Evolutionary conservation across 2,888 invertebrate genomes (phyloP).

Genomic region (Hypsopygia costalis): DNA sequence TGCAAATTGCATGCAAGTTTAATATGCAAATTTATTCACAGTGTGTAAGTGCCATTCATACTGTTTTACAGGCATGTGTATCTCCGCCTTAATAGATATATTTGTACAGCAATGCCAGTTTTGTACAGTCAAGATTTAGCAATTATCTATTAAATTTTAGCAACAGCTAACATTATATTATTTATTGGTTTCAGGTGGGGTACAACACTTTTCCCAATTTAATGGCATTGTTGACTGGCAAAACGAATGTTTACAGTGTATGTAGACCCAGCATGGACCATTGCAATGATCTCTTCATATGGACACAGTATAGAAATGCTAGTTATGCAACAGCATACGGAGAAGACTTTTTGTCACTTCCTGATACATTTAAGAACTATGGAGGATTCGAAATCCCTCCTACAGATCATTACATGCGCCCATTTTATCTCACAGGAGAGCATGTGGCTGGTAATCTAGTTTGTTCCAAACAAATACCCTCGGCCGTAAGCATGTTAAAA

Average conservation of each 20-base stretch:
- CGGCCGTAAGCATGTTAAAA: slow-evolving; percentile 83
- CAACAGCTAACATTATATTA: slow-evolving; percentile 1
- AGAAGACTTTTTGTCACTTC: slow-evolving; percentile 84
- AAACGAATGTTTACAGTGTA: slow-evolving; percentile 73
- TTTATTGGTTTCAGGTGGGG: slow-evolving; percentile 6
- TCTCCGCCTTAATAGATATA: too few species aligned
- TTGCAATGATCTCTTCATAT: slow-evolving; percentile 87
- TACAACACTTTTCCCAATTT: slow-evolving; percentile 95
- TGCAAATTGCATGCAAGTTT: too few species aligned
- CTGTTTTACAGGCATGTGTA: too few species aligned
- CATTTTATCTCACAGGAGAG: slow-evolving; percentile 84
- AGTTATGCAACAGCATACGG: slow-evolving; percentile 90
- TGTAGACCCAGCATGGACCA: slow-evolving; percentile 72
- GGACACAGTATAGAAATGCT: slow-evolving; percentile 85
- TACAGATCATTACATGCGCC: slow-evolving; percentile 89
- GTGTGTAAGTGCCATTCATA: too few species aligned
- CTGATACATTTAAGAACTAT: slow-evolving; percentile 84
- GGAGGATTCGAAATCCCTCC: slow-evolving; percentile 68
- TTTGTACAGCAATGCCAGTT: too few species aligned
- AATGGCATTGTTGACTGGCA: slow-evolving; percentile 89
- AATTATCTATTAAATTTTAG: too few species aligned
- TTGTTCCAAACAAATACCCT: slow-evolving; percentile 70
- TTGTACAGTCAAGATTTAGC: too few species aligned
- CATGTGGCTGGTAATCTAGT: slow-evolving; percentile 6
- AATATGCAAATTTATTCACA: too few species aligned